Percentiles rank a stretch among this genome's conserved stretches.
These are phyloP conservation scores for Neocloeon triangulifer DNA, from an alignment of 1,140 invertebrate species.

Conservation along the genomic window DNA sequence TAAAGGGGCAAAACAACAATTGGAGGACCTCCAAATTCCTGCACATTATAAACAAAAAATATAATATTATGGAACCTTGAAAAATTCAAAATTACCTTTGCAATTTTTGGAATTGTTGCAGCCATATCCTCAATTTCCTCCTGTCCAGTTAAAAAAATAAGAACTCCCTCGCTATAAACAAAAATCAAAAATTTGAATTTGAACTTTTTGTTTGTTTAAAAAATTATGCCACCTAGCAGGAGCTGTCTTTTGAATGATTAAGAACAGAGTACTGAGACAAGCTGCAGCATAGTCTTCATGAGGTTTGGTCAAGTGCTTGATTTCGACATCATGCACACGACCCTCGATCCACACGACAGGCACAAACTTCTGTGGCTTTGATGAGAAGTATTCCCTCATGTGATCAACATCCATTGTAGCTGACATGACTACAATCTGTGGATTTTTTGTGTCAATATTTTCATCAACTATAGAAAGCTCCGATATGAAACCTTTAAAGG, in stretches of 20 bases:
- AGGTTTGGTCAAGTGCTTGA: slow-evolving; percentile 47
- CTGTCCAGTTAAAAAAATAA: slow-evolving; percentile 96
- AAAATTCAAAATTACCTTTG: no score
- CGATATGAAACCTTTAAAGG: slow-evolving; percentile 50
- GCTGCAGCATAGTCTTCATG: slow-evolving; percentile 70
- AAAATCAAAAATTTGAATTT: no score
- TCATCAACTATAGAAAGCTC: no score
- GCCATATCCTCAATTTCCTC: slow-evolving; percentile 90
- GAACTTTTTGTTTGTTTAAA: no score
- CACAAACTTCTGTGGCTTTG: no score
- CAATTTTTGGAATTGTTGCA: slow-evolving; percentile 46
- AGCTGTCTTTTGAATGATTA: slow-evolving; percentile 68
- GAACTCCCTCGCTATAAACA: slow-evolving; percentile 50
- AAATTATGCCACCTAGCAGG: slow-evolving; percentile 63
- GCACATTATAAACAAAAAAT: no score
- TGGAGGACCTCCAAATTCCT: slow-evolving; percentile 22
- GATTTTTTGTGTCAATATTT: no score
- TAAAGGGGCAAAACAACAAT: slow-evolving; percentile 62
- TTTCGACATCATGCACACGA: slow-evolving; percentile 59
- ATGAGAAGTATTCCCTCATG: slow-evolving; percentile 81
- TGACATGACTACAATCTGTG: slow-evolving; percentile 74
- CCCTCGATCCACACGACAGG: slow-evolving; percentile 77
- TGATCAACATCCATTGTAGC: slow-evolving; percentile 90
- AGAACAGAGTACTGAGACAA: slow-evolving; percentile 66
- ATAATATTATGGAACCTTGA: no score